Base-by-base conservation (phyloP, 1,140 invertebrate genomes). In the Proctacanthus coquilletti region DNA sequence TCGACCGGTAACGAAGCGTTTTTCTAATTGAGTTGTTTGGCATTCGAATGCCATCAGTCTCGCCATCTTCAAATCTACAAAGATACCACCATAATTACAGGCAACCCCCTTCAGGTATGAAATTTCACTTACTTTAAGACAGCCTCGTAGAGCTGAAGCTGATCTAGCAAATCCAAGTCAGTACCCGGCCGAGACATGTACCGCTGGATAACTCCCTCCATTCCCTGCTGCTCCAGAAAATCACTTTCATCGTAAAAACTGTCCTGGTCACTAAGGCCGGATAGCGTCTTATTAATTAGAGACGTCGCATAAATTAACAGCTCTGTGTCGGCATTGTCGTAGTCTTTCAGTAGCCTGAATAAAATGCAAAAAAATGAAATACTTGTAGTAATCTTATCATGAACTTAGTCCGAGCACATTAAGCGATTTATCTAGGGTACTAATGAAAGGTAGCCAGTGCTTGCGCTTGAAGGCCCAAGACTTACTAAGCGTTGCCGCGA, bases 231-330 rank as follows among this genome's bases (percentile, higher is more conserved):
- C 60, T 98, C 94, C 21, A 98, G 63, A 21, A 77, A 74, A 66
- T 99, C 95, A 1, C 93, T 91, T 50, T 98, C 85, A 64, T 98
- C 93, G 55, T 98, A 99, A 60, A 96, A 99, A 8, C 84, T 88
- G 57, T 98, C 92, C 62, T 94, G 87, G 64, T 98, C 94, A 1
- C 88, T 86, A 38, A 98, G 77, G 5, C 92, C 93, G 58, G 91
- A 92, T 11, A 98, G 60, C 19, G 89, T 91, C 67, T 94, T 95
- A 63, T 98, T 98, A 44, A 98, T 80, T 29, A 98, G 71, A 11
- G 91, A 96, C 49, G 91, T 95, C 10, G 92, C 88, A 61, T 93
- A 97, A 41, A 96, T 88, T 1, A 97, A 69, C 9, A 98, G 69
- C 63, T 98, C 95, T 3, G 87, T 88, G 61, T 98, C 94, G 1